Evolutionary conservation across 2,888 invertebrate genomes (phyloP).

Genomic region (Marasmarcha lunaedactyla): DNA sequence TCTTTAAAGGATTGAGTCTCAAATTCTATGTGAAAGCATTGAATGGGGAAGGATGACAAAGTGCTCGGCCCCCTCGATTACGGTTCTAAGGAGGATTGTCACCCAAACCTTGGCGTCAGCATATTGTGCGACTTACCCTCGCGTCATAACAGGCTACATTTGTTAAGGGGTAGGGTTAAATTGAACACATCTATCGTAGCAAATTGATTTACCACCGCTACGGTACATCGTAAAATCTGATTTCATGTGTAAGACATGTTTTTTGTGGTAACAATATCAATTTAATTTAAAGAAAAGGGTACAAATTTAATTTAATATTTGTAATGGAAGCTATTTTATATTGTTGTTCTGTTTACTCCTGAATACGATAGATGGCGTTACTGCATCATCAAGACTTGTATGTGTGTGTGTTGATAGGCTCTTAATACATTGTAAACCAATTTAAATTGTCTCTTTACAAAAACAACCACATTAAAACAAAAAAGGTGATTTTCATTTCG

Average conservation of each 20-base stretch:
- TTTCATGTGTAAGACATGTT: constrained; percentile 33
- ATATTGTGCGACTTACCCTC: constrained; percentile 39
- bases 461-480: too few species aligned
- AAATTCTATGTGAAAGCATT: too few species aligned
- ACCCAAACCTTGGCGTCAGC: constrained; percentile 54
- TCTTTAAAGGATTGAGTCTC: too few species aligned
- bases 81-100: constrained; percentile 47
- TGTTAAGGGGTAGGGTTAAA: constrained; percentile 46
- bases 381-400: too few species aligned
- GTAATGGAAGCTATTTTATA: too few species aligned
- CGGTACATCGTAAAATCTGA: constrained; percentile 31
- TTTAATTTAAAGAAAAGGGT: constrained; percentile 20
- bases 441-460: too few species aligned
- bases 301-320: too few species aligned
- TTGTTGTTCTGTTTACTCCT: too few species aligned
- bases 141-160: constrained; percentile 9
- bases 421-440: too few species aligned
- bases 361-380: too few species aligned
- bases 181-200: constrained; percentile 34
- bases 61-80: constrained; percentile 59
- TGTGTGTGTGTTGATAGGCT: too few species aligned
- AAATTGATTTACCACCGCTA: constrained; percentile 56
- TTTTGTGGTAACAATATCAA: constrained; percentile 21
- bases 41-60: constrained; percentile 53
- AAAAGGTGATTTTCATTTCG: too few species aligned